Conservation (phyloP, 2,888 invertebrate genomes). For the Calameuta idolon region DNA sequence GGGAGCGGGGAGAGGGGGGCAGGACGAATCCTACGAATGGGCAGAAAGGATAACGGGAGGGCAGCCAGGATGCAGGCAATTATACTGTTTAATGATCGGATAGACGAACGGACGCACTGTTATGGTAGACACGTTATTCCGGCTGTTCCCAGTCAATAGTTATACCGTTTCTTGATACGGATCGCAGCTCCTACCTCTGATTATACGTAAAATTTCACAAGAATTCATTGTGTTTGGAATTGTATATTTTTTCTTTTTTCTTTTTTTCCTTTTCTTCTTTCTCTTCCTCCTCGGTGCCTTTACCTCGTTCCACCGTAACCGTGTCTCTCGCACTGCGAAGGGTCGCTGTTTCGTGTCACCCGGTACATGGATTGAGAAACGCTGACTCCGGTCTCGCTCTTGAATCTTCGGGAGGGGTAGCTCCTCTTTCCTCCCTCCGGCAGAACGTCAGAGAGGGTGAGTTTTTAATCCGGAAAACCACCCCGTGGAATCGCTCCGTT, state of each 20-base stretch:
- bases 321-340: background rate
- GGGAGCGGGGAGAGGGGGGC: background rate
- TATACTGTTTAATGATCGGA: slow-evolving; percentile 61
- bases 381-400: slow-evolving; percentile 19
- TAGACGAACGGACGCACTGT: slow-evolving; percentile 55
- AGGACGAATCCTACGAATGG: slow-evolving; percentile 3
- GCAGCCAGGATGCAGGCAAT: slow-evolving; percentile 55
- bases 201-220: background rate
- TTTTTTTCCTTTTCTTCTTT: too few species aligned
- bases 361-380: slow-evolving; percentile 1
- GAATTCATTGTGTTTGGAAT: background rate
- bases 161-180: background rate
- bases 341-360: background rate
- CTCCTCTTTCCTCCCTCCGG: background rate
- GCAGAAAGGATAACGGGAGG: slow-evolving; percentile 43
- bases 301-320: background rate
- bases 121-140: slow-evolving; percentile 51
- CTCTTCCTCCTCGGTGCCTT: background rate
- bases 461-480: slow-evolving; percentile 55
- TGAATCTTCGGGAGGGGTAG: background rate
- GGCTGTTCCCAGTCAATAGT: background rate
- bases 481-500: slow-evolving; percentile 54
- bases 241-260: background rate
- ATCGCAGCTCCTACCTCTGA: background rate
- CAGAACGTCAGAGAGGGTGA: slow-evolving; percentile 24